Evolutionary conservation across 2,797 vertebrate genomes (phyloP).

Genomic region (Falco cherrug): DNA sequence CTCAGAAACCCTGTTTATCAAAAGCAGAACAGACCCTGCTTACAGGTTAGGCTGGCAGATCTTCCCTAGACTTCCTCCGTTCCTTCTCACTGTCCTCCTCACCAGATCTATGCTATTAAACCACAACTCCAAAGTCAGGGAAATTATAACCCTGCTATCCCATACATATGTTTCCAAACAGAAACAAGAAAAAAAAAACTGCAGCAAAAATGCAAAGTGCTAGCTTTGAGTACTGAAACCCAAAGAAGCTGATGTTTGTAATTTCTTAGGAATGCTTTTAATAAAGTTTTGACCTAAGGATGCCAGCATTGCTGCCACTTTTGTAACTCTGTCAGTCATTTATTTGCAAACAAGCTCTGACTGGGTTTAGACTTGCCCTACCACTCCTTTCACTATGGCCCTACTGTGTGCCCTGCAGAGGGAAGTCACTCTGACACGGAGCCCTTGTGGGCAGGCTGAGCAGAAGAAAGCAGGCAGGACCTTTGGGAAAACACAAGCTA

Average conservation of each 20-base stretch:
- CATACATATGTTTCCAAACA: neutral
- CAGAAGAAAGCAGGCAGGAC: neutral
- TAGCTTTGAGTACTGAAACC: neutral
- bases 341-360: constrained; percentile 28
- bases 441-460: neutral
- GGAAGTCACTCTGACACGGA: constrained; percentile 13
- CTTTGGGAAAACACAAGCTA: neutral
- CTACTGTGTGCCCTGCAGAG: neutral
- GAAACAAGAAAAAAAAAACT: neutral
- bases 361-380: constrained; percentile 49
- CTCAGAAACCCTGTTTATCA: neutral
- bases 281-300: constrained; percentile 28
- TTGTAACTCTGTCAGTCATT: constrained; percentile 8
- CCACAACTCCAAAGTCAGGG: neutral
- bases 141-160: neutral
- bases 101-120: neutral
- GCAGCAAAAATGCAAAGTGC: neutral
- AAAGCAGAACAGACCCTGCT: neutral
- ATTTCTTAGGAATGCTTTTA: constrained; percentile 44
- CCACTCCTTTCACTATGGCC: constrained; percentile 16
- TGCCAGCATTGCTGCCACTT: constrained; percentile 39
- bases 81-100: neutral
- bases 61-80: neutral
- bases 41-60: neutral
- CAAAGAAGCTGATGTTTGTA: neutral